Conservation (phyloP, 2,888 invertebrate species). For the Nebria brevicollis region DNA sequence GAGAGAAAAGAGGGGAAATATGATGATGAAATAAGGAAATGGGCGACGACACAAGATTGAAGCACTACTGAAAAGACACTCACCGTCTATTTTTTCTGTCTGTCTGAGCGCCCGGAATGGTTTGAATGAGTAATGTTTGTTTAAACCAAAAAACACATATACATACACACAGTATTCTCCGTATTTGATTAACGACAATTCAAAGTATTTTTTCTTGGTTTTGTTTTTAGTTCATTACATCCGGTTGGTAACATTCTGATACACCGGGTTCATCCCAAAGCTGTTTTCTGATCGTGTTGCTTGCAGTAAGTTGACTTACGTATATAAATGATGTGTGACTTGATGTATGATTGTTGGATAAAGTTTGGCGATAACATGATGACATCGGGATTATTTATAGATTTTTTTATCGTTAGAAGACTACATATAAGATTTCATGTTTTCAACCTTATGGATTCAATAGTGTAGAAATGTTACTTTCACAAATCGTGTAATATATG, state of each 20-base stretch:
- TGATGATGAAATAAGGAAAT: not conserved
- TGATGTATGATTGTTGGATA: constrained; percentile 20
- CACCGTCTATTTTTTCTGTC: not conserved
- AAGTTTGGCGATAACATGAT: constrained; percentile 30
- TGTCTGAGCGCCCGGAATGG: not conserved
- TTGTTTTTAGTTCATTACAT: constrained; percentile 26
- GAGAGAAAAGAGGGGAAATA: constrained; percentile 28
- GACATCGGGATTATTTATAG: not conserved
- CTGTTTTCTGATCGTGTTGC: not conserved
- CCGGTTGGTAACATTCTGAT: not conserved
- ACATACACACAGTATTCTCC: not conserved
- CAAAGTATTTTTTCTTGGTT: constrained; percentile 19
- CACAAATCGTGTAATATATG: no score
- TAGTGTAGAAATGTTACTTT: no score
- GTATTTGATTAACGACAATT: constrained; percentile 36
- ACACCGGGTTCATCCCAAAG: constrained; percentile 7
- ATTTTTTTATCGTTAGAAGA: not conserved
- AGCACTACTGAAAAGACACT: constrained; percentile 10
- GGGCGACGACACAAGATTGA: constrained; percentile 7
- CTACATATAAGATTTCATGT: not conserved
- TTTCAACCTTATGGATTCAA: no score
- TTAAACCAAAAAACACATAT: constrained; percentile 27
- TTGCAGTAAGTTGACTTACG: not conserved
- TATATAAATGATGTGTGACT: constrained; percentile 29
- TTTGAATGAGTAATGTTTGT: constrained; percentile 29